Base-by-base conservation (phyloP, 2,113 vertebrate species). In the Prinia subflava region DNA sequence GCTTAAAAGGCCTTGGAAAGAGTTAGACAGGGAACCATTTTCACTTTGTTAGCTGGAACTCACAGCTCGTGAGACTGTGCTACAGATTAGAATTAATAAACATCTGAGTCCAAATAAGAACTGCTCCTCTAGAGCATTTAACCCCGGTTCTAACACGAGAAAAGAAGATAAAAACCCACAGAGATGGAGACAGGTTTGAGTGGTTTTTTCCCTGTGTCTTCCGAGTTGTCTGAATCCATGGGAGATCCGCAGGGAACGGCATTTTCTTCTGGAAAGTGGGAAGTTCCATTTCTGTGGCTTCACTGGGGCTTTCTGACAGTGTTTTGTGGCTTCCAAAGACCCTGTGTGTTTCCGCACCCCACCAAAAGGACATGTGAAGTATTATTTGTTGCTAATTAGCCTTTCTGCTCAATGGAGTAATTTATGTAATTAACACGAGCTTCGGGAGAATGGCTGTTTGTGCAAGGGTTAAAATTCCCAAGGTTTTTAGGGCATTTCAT, bases 231-330 rank as follows among this genome's bases (percentile, higher is more conserved):
- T 15, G 15, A 42, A 55, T 46, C 53, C 27, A 1, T 13, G 65
- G 65, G 10, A 56, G 21, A 56, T 11, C 47, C 2, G 0, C 18
- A 33, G 24, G 33, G 41, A 86, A 1, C 3, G 25, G 18, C 10
- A 13, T 3, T 37, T 68, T 17, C 2, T 7, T 31, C 13, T 18
- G 33, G 18, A 52, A 15, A 57, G 7, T 9, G 27, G 13, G 25
- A 46, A 75, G 14, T 35, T 73, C 9, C 7, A 5, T 6, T 2
- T 56, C 19, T 16, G 6, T 31, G n/a, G 2, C 39, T 56, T 52
- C 9, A 0, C 3, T 23, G 33, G 47, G 41, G 14, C 12, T 68
- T 77, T 57, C 70, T 10, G 1, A 5, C 20, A 21, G 13, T 0
- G 2, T 10, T 53, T 21, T 44, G 22, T 7, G 44, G 33, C n/a